A percentile compares a stretch with the other conserved stretches of the same genome.
Evolutionary conservation across 1,140 invertebrate genomes (phyloP).

Genomic region (Meloidogyne chitwoodi): DNA sequence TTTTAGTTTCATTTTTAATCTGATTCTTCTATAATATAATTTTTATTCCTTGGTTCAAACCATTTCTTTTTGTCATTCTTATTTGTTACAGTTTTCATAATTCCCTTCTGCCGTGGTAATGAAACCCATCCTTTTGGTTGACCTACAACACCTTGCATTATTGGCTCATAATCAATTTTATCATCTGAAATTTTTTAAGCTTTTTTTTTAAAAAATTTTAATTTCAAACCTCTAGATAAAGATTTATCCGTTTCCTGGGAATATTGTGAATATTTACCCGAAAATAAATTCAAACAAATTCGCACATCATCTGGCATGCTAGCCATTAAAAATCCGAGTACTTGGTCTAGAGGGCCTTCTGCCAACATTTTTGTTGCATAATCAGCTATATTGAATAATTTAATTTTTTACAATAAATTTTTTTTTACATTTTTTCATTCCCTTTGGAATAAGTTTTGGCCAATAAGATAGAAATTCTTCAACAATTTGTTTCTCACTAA

Average conservation of each 20-base stretch:
- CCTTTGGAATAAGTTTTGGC: not conserved
- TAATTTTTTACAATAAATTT: not conserved
- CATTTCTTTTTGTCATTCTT: not conserved
- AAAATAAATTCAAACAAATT: not conserved
- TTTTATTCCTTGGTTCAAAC: not conserved
- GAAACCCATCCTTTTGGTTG: not conserved
- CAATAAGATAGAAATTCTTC: not conserved
- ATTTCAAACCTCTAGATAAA: not conserved
- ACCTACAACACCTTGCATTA: not conserved
- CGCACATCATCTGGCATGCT: not conserved
- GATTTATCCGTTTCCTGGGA: not conserved
- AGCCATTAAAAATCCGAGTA: not conserved
- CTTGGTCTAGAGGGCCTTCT: not conserved
- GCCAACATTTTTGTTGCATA: not conserved
- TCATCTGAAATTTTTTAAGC: not conserved
- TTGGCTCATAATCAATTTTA: not conserved
- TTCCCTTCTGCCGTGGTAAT: not conserved
- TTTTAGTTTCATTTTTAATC: not conserved
- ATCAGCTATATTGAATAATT: not conserved
- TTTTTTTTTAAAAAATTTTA: not conserved
- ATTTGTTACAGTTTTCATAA: not conserved
- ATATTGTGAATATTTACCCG: not conserved
- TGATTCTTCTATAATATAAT: not conserved
- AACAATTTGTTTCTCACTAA: not conserved
- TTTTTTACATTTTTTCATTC: not conserved